Base-by-base conservation (phyloP, 2,888 invertebrate genomes). In the Melanargia galathea region DNA sequence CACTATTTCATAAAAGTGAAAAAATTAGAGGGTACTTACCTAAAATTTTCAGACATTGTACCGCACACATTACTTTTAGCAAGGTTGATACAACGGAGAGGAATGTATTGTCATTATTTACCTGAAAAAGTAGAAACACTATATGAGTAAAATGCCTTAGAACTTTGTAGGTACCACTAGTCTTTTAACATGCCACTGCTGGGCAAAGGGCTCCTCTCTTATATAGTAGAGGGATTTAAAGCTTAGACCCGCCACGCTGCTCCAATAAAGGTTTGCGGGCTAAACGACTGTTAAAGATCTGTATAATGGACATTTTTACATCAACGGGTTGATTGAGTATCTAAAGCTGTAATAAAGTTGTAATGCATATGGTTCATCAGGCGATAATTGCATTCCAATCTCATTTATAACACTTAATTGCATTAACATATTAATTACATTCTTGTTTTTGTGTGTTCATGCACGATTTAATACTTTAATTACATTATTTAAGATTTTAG, bases 371-470 rank as follows among this genome's bases (percentile, higher is more conserved):
- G 16, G 26, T 55, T 16, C 16, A 55, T 55, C 16, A 43, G 16
- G 26, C 55, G 24, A 43, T 55, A 55, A 55, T 43, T 55, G 26
- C 43, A 24, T 26, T 43, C 43, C 40, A 55, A 55, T 55, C 40
- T 26, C 43, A 43, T 55, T 40, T 43, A 55, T 40, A 55, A 43
- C 55, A 43, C 43, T 43, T 43, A 26, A 55, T 55, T 40, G 55
- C 55, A 40, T 55, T 43, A 26, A 26, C 26, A 55, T 43, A 26
- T 55, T 55, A 40, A 52, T 35, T 52, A 20, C 20, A 35, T 35
- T 52, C 52, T 2, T 13, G 18, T 52, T 20, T 35, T 35, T 52
- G 33, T 52, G n/a, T 33, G 18, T 35, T 52, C 20, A 35, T 35
- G 52, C 51, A 33, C 16, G 16, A 18, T 43, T 30, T 30, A 51